These are phyloP conservation scores for Parapsyche elsis DNA, from an alignment of 1,140 invertebrate species.

Conservation along the genomic window DNA sequence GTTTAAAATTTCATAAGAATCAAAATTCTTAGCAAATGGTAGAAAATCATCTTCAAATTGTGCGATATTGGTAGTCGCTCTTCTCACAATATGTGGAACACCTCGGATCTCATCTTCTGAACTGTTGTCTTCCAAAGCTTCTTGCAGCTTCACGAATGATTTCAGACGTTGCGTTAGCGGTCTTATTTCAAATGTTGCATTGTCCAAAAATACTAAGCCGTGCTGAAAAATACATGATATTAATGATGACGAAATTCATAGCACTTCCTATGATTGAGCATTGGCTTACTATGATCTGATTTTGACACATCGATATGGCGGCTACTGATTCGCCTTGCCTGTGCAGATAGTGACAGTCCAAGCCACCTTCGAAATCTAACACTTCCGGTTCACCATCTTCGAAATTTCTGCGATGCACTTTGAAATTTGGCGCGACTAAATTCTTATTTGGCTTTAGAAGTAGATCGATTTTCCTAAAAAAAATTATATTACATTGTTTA, in stretches of 20 bases:
- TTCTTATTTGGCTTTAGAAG: conserved; percentile 64
- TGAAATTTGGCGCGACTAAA: conserved; percentile 63
- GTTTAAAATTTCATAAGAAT: conserved; percentile 57
- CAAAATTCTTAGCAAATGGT: conserved; percentile 54
- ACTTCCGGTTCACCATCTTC: conserved; percentile 54
- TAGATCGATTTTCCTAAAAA: conserved; percentile 62
- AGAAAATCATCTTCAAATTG: conserved; percentile 57
- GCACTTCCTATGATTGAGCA: neutral
- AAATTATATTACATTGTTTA: neutral
- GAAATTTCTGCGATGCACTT: conserved; percentile 59
- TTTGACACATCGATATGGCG: conserved; percentile 64
- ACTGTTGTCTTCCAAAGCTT: conserved; percentile 54
- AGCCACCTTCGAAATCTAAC: conserved; percentile 59
- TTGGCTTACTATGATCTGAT: conserved; percentile 62
- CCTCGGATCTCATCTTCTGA: conserved; percentile 54
- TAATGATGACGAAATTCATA: conserved; percentile 19
- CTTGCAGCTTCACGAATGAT: conserved; percentile 57
- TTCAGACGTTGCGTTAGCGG: conserved; percentile 65
- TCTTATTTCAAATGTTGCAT: conserved; percentile 73
- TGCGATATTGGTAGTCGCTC: conserved; percentile 61
- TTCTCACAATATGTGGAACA: conserved; percentile 70
- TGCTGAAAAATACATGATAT: conserved; percentile 60
- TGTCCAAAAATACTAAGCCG: conserved; percentile 73
- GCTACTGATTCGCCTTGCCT: conserved; percentile 61
- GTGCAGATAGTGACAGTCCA: conserved; percentile 64